These are phyloP conservation scores for Ennomos erosarius DNA, from an alignment of 2,888 invertebrate genomes.

Conservation along the genomic window DNA sequence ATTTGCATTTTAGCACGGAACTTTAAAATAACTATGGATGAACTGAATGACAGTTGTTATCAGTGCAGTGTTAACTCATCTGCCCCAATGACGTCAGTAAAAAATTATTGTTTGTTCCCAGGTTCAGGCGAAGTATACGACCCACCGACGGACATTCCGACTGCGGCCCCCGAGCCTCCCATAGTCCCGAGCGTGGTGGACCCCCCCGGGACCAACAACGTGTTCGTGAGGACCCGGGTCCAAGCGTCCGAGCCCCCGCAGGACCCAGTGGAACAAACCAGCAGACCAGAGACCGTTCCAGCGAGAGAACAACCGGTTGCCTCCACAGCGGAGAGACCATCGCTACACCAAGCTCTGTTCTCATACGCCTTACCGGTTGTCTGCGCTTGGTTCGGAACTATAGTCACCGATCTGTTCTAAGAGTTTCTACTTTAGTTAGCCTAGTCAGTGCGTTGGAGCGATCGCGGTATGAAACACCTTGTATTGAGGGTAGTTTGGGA, in stretches of 20 bases:
- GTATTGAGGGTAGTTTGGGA: too few relatives aligned
- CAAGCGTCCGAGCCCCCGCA: conserved; percentile 29
- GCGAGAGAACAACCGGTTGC: conserved; percentile 59
- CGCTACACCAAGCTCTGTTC: conserved; percentile 87
- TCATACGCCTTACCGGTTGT: conserved; percentile 92
- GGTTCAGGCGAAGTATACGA: conserved; percentile 66
- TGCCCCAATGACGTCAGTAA: too few relatives aligned
- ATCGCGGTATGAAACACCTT: conserved; percentile 35
- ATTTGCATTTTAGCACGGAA: too few relatives aligned
- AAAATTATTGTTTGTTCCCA: conserved; percentile 32
- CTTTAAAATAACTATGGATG: too few relatives aligned
- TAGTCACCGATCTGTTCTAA: conserved; percentile 93
- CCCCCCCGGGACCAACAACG: conserved; percentile 60
- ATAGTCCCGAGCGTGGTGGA: conserved; percentile 60
- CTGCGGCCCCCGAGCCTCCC: conserved; percentile 53
- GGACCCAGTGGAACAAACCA: neutral
- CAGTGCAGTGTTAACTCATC: too few relatives aligned
- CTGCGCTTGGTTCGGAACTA: conserved; percentile 94
- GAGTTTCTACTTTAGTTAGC: conserved; percentile 45
- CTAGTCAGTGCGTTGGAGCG: conserved; percentile 66
- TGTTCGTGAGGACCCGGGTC: conserved; percentile 48
- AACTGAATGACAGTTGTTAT: too few relatives aligned
- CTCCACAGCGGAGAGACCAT: conserved; percentile 72
- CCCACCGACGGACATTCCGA: conserved; percentile 47
- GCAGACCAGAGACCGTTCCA: conserved; percentile 17